A percentile compares a stretch with the other conserved stretches of the same genome.
Conservation (phyloP, 1,140 invertebrate genomes). For the Musca vetustissima region DNA sequence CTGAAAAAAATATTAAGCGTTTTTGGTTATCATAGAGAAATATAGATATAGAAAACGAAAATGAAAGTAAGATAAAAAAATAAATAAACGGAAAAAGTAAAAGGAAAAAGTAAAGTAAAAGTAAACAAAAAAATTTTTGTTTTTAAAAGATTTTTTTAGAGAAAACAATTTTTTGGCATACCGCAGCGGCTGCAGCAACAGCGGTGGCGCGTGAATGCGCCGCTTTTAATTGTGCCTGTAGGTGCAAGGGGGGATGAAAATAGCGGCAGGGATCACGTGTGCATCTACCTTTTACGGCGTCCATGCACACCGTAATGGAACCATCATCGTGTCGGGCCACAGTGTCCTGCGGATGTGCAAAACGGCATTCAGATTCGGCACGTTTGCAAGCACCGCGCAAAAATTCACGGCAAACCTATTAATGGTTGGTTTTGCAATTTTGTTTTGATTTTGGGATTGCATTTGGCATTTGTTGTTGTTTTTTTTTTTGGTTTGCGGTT, state of each 20-base stretch:
- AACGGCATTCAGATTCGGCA: slow-evolving; percentile 93
- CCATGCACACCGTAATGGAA: slow-evolving; percentile 98
- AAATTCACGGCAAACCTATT: slow-evolving; percentile 97
- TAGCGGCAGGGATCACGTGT: slow-evolving; percentile 94
- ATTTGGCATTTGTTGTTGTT: slow-evolving; percentile 29
- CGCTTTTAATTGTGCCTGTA: slow-evolving; percentile 98
- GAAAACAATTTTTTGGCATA: slow-evolving; percentile 56
- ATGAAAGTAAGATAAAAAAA: slow-evolving; percentile 14
- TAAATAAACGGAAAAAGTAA: slow-evolving; percentile 20
- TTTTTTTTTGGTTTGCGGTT: slow-evolving; percentile 29
- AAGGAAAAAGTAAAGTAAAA: slow-evolving; percentile 15
- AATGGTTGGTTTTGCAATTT: slow-evolving; percentile 17
- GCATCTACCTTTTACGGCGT: slow-evolving; percentile 96
- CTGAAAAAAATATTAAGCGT: slow-evolving; percentile 8
- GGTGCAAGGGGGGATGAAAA: slow-evolving; percentile 96
- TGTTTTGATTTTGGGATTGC: slow-evolving; percentile 23
- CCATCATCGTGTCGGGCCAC: slow-evolving; percentile 91
- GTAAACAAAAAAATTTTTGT: slow-evolving; percentile 29
- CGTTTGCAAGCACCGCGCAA: slow-evolving; percentile 96
- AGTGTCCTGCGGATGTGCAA: slow-evolving; percentile 94
- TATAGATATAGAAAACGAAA: neutral
- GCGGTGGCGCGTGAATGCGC: slow-evolving; percentile 86
- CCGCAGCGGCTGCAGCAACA: slow-evolving; percentile 70
- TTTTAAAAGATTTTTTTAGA: slow-evolving; percentile 31
- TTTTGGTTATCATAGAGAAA: neutral